phyloP scores from a whole-genome alignment of 2,888 invertebrate species.

The Phlogophora meticulosa region DNA sequence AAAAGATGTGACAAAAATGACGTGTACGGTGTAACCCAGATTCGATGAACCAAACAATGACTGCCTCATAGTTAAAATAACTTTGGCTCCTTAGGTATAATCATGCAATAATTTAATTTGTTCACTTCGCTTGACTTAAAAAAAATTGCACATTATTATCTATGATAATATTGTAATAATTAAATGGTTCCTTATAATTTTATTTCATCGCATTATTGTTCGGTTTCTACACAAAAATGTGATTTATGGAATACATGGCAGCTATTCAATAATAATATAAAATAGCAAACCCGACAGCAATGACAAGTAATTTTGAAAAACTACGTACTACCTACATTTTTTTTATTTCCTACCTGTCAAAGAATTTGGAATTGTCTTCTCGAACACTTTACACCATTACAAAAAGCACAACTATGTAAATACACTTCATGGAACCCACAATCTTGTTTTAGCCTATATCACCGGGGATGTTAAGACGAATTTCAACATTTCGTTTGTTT shows the following conservation, averaged over 20 bases:
- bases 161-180: background rate
- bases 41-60: background rate
- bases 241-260: background rate
- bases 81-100: background rate
- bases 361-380: too few relatives aligned
- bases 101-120: background rate
- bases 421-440: too few relatives aligned
- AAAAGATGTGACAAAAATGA: conserved; percentile 12
- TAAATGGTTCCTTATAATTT: conserved; percentile 3
- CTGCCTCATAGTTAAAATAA: background rate
- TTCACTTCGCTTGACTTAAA: background rate
- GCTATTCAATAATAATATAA: conserved; percentile 22
- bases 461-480: too few relatives aligned
- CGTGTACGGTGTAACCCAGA: background rate
- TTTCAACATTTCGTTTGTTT: too few relatives aligned
- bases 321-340: too few relatives aligned
- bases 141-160: too few relatives aligned
- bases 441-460: too few relatives aligned
- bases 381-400: too few relatives aligned
- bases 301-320: too few relatives aligned
- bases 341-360: too few relatives aligned
- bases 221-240: background rate
- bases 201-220: conserved; percentile 6
- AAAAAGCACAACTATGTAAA: too few relatives aligned
- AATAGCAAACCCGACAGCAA: too few relatives aligned